A percentile compares a stretch with the other conserved stretches of the same genome.
phyloP scores from a whole-genome alignment of 2,797 vertebrate genomes.

The Xerus rutilus region DNA sequence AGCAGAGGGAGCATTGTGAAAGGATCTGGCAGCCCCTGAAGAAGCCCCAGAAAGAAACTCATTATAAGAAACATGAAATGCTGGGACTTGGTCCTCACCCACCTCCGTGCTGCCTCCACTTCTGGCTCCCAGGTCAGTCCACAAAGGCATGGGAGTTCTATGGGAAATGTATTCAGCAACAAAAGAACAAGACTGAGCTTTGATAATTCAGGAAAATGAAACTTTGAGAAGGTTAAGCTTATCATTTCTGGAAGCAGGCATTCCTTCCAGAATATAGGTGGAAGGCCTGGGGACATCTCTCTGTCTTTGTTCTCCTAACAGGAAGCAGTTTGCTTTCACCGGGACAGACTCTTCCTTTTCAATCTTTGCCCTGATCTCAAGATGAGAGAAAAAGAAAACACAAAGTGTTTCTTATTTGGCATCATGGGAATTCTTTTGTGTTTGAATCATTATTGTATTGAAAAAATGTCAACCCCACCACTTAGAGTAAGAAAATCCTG shows the following conservation, averaged over 20 bases:
- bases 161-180: conserved; percentile 1
- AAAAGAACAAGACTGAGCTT: conserved; percentile 59
- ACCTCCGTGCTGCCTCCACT: background rate
- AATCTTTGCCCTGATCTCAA: conserved; percentile 16
- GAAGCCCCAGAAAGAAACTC: conserved; percentile 63
- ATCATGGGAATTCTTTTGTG: conserved; percentile 17
- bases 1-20: background rate
- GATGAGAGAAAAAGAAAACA: background rate
- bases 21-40: background rate
- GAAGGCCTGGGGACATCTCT: background rate
- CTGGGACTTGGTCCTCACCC: background rate
- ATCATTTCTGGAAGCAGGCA: background rate
- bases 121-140: background rate
- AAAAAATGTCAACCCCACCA: background rate
- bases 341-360: background rate
- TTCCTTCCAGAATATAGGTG: background rate
- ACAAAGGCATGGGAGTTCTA: background rate
- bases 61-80: conserved; percentile 43
- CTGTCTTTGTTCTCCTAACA: conserved; percentile 25
- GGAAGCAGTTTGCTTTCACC: conserved; percentile 33
- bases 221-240: conserved; percentile 57
- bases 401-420: conserved; percentile 50
- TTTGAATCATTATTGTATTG: background rate
- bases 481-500: conserved; percentile 18
- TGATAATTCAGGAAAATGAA: conserved; percentile 63